Evolutionary conservation across 2,797 vertebrate genomes (phyloP).

Genomic region (Anguilla marmorata): DNA sequence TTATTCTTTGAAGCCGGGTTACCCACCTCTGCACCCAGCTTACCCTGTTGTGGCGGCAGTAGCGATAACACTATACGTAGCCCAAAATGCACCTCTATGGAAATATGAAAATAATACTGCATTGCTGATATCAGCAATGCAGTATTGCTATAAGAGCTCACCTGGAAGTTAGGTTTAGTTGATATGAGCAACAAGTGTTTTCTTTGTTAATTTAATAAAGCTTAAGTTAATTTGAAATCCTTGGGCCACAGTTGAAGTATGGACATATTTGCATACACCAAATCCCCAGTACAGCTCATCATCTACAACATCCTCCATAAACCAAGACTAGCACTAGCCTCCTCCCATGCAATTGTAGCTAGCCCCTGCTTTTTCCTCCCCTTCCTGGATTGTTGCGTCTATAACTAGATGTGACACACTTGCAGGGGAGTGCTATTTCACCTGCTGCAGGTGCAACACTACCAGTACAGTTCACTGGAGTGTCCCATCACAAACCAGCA

Average conservation of each 20-base stretch:
- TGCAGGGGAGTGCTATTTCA: background rate
- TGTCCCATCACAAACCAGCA: no score
- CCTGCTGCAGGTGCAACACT: background rate
- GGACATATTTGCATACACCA: background rate
- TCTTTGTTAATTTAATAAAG: background rate
- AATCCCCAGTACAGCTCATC: no score
- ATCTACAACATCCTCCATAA: background rate
- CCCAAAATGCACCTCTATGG: background rate
- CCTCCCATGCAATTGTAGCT: background rate
- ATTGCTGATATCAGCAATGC: no score
- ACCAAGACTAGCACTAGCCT: background rate
- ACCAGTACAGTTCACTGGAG: background rate
- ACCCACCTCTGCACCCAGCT: no score
- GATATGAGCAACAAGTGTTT: background rate
- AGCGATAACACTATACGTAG: background rate
- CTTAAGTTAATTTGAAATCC: background rate
- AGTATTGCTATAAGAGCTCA: no score
- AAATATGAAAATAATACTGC: no score
- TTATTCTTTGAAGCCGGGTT: no score
- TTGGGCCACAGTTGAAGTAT: background rate
- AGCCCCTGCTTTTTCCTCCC: no score
- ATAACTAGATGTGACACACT: background rate
- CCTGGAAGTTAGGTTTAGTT: background rate
- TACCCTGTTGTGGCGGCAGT: background rate
- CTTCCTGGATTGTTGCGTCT: no score